Conservation (phyloP, 1,140 invertebrate genomes). For the Formica exsecta region DNA sequence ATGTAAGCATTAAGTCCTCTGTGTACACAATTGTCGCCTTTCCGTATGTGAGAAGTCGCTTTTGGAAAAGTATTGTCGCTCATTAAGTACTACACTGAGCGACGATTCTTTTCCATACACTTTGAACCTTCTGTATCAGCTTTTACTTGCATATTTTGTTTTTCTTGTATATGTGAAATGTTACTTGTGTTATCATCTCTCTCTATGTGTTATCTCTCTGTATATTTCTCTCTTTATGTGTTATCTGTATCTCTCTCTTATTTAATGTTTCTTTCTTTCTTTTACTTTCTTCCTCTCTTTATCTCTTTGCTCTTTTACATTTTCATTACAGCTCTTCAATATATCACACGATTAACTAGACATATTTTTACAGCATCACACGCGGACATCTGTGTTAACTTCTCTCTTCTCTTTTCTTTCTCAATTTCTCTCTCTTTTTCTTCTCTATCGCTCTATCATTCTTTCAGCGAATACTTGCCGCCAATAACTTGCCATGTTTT, state of each 20-base stretch:
- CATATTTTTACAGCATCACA: constrained; percentile 73
- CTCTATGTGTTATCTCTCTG: constrained; percentile 74
- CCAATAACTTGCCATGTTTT: constrained; percentile 65
- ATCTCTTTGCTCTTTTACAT: constrained; percentile 71
- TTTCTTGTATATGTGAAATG: constrained; percentile 21
- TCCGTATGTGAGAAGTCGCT: constrained; percentile 39
- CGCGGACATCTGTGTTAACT: constrained; percentile 61
- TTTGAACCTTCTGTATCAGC: constrained; percentile 25
- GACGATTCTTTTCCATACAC: not conserved
- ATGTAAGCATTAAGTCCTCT: constrained; percentile 42
- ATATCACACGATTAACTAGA: constrained; percentile 65
- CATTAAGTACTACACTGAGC: constrained; percentile 6
- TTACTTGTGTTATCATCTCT: constrained; percentile 49
- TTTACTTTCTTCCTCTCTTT: constrained; percentile 66
- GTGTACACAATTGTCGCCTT: constrained; percentile 55
- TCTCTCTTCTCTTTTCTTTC: constrained; percentile 44
- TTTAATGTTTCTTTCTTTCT: constrained; percentile 51
- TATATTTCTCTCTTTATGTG: constrained; percentile 70
- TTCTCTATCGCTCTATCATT: constrained; percentile 62
- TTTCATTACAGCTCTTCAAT: constrained; percentile 54
- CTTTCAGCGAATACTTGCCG: constrained; percentile 63
- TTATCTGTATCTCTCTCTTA: constrained; percentile 60
- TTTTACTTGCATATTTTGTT: constrained; percentile 26
- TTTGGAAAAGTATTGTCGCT: constrained; percentile 25
- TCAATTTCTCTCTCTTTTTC: constrained; percentile 50